Evolutionary conservation across 2,888 invertebrate species (phyloP).

Genomic region (Elysia crispata): DNA sequence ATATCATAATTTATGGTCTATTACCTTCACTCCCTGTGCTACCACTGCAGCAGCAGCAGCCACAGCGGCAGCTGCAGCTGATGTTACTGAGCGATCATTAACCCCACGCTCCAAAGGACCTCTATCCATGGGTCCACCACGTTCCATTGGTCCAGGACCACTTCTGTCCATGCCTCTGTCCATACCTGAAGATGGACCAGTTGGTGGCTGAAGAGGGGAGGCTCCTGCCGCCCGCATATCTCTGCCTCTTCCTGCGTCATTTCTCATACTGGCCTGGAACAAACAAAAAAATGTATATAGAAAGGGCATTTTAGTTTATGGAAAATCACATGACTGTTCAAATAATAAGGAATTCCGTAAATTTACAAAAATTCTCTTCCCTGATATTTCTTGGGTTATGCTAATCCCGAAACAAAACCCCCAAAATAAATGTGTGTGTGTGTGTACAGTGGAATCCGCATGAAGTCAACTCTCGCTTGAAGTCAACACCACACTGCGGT

Average conservation of each 20-base stretch:
- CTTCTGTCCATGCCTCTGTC: too few species aligned
- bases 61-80: constrained; percentile 24
- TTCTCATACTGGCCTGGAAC: constrained; percentile 41
- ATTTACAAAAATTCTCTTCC: too few species aligned
- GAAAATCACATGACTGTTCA: background rate
- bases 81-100: background rate
- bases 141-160: constrained; percentile 30
- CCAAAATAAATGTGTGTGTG: too few species aligned
- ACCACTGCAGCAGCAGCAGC: constrained; percentile 21
- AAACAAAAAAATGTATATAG: too few species aligned
- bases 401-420: too few species aligned
- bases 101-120: too few species aligned
- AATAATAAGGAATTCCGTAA: background rate
- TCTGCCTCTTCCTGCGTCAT: constrained; percentile 37
- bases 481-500: too few species aligned
- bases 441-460: too few species aligned
- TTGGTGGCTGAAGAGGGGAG: constrained; percentile 72
- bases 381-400: too few species aligned
- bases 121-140: too few species aligned
- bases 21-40: constrained; percentile 41
- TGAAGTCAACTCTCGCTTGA: too few species aligned
- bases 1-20: background rate
- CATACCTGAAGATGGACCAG: constrained; percentile 70
- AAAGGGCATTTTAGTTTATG: too few species aligned
- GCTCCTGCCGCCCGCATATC: constrained; percentile 55